Percentiles rank a stretch among this genome's conserved stretches.
Conservation (phyloP, 1,140 invertebrate genomes). For the Bicyclus anynana region DNA sequence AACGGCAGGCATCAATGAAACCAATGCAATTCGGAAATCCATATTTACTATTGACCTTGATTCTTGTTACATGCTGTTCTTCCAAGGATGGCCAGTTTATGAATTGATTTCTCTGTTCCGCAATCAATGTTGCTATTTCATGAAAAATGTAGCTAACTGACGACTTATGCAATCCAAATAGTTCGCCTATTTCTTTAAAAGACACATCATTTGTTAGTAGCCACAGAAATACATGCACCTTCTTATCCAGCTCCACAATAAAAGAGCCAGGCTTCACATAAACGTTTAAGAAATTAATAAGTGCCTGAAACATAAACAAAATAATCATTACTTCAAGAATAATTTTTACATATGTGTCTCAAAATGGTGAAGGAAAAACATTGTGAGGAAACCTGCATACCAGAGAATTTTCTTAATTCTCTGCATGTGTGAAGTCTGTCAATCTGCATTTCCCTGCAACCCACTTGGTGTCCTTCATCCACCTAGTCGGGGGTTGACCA, state of each 20-base stretch:
- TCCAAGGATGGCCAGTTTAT: conserved; percentile 66
- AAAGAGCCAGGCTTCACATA: conserved; percentile 35
- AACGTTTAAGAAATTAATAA: conserved; percentile 50
- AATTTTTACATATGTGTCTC: too few relatives aligned
- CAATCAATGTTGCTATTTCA: conserved; percentile 49
- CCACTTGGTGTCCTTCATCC: too few relatives aligned
- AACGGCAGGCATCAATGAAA: conserved; percentile 59
- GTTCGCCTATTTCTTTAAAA: conserved; percentile 51
- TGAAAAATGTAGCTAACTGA: conserved; percentile 59
- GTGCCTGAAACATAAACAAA: conserved; percentile 43
- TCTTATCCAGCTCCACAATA: conserved; percentile 53
- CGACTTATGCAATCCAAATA: conserved; percentile 63
- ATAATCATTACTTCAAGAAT: neutral
- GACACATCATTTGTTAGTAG: conserved; percentile 51
- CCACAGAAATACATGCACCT: conserved; percentile 65
- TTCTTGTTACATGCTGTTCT: conserved; percentile 65
- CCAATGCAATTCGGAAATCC: conserved; percentile 70
- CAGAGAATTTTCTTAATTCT: too few relatives aligned
- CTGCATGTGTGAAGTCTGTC: too few relatives aligned
- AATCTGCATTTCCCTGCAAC: too few relatives aligned
- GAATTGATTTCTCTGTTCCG: conserved; percentile 50
- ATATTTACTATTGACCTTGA: conserved; percentile 58
- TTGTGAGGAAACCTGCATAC: too few relatives aligned
- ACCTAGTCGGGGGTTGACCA: too few relatives aligned
- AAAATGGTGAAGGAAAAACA: too few relatives aligned